A percentile compares a stretch with the other conserved stretches of the same genome.
Conservation (phyloP, 2,888 invertebrate genomes). For the Platypus cylindrus region DNA sequence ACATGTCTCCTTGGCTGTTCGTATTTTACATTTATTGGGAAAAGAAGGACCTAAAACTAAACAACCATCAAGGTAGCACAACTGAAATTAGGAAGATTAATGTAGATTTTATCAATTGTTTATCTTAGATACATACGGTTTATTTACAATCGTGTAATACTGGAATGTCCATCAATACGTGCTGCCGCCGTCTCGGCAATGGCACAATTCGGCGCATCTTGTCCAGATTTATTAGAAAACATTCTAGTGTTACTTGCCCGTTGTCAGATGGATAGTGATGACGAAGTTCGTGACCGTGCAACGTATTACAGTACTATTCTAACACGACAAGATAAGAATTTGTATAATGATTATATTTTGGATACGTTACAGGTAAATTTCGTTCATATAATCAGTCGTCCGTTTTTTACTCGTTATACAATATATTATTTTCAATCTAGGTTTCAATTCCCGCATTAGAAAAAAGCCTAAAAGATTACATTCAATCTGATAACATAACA, state of each 20-base stretch:
- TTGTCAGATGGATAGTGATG: constrained; percentile 93
- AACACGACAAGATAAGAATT: constrained; percentile 50
- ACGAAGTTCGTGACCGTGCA: constrained; percentile 96
- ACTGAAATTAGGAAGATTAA: not conserved
- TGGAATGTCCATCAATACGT: constrained; percentile 90
- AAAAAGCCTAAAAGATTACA: constrained; percentile 71
- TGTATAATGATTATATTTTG: constrained; percentile 66
- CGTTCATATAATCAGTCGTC: not conserved
- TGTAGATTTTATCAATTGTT: constrained; percentile 4
- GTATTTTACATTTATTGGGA: constrained; percentile 90
- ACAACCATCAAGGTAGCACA: constrained; percentile 60
- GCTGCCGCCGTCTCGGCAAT: constrained; percentile 97
- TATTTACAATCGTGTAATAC: constrained; percentile 82
- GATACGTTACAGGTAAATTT: constrained; percentile 48
- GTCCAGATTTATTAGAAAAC: constrained; percentile 76
- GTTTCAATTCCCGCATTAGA: constrained; percentile 84
- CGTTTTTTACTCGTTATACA: not conserved
- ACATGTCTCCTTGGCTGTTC: constrained; percentile 89
- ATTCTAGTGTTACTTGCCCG: constrained; percentile 69
- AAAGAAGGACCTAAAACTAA: constrained; percentile 94
- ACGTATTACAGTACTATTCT: constrained; percentile 89
- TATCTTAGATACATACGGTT: constrained; percentile 58
- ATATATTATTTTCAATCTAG: constrained; percentile 22
- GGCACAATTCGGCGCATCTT: constrained; percentile 94
- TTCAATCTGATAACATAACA: constrained; percentile 54